Evolutionary conservation across 1,140 invertebrate genomes (phyloP).

Genomic region (Rhizoglyphus robini): DNA sequence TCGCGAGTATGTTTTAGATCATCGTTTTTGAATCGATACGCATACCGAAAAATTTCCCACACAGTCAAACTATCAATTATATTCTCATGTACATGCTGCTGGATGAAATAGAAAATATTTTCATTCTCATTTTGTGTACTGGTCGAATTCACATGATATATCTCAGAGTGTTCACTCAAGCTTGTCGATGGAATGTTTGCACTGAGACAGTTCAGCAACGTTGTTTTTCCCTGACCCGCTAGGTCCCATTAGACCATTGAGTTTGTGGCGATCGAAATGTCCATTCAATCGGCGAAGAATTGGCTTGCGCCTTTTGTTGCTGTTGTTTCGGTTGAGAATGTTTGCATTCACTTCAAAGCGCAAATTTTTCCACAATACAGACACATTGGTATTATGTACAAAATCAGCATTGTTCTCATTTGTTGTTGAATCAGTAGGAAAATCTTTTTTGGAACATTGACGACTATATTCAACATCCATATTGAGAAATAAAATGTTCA

Average conservation of each 20-base stretch:
- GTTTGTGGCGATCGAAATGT: neutral
- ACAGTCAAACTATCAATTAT: neutral
- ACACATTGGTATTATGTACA: too few relatives aligned
- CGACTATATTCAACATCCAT: too few relatives aligned
- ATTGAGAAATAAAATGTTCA: too few relatives aligned
- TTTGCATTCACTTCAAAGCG: neutral
- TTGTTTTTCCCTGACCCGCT: too few relatives aligned
- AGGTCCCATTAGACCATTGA: constrained; percentile 6
- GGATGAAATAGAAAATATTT: neutral
- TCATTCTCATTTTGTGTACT: neutral
- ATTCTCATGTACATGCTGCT: constrained; percentile 4
- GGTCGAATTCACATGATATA: neutral
- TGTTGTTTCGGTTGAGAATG: neutral
- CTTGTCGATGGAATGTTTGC: too few relatives aligned
- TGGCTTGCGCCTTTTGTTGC: too few relatives aligned
- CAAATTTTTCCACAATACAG: constrained; percentile 6
- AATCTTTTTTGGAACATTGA: too few relatives aligned
- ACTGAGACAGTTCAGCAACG: too few relatives aligned
- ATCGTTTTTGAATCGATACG: constrained; percentile 7
- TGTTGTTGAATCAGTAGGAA: too few relatives aligned
- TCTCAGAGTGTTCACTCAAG: too few relatives aligned
- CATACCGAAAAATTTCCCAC: neutral
- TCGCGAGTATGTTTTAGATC: too few relatives aligned
- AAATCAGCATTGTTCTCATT: too few relatives aligned
- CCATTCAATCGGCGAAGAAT: constrained; percentile 8